A percentile compares a stretch with the other conserved stretches of the same genome.
These are phyloP conservation scores for Habrosyne pyritoides DNA, from an alignment of 2,888 invertebrate species.

Conservation along the genomic window DNA sequence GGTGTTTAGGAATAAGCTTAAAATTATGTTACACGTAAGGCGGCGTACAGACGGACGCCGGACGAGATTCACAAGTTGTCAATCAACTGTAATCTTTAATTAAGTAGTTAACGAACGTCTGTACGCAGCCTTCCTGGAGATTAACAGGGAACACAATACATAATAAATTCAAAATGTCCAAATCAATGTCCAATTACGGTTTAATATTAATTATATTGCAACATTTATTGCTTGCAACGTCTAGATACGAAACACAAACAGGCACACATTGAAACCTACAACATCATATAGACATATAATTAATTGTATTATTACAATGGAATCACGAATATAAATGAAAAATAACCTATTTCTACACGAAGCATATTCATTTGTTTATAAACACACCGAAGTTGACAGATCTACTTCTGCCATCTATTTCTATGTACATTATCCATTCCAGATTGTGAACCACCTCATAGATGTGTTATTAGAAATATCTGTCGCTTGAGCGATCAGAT, in stretches of 20 bases:
- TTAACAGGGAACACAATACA: constrained; percentile 53
- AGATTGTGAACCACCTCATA: constrained; percentile 8
- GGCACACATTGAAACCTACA: constrained; percentile 59
- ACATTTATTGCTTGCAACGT: constrained; percentile 67
- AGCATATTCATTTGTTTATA: constrained; percentile 24
- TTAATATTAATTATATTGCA: constrained; percentile 58
- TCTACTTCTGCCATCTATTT: constrained; percentile 12
- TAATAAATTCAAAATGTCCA: constrained; percentile 39
- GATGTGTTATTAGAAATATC: neutral
- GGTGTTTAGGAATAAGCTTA: constrained; percentile 73
- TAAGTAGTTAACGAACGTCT: constrained; percentile 48
- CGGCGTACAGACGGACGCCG: constrained; percentile 37
- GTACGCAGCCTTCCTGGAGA: constrained; percentile 43
- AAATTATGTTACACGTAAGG: constrained; percentile 42
- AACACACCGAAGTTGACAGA: constrained; percentile 5
- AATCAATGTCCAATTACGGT: no score
- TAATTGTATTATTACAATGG: constrained; percentile 47
- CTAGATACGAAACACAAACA: constrained; percentile 57
- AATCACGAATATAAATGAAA: constrained; percentile 62
- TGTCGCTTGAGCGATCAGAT: constrained; percentile 27
- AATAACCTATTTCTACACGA: constrained; percentile 46
- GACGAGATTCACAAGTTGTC: constrained; percentile 41
- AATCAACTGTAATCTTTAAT: constrained; percentile 26
- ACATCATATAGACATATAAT: constrained; percentile 44
- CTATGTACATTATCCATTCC: constrained; percentile 4